Conservation (phyloP, 2,113 vertebrate genomes). For the Ameiurus melas region DNA sequence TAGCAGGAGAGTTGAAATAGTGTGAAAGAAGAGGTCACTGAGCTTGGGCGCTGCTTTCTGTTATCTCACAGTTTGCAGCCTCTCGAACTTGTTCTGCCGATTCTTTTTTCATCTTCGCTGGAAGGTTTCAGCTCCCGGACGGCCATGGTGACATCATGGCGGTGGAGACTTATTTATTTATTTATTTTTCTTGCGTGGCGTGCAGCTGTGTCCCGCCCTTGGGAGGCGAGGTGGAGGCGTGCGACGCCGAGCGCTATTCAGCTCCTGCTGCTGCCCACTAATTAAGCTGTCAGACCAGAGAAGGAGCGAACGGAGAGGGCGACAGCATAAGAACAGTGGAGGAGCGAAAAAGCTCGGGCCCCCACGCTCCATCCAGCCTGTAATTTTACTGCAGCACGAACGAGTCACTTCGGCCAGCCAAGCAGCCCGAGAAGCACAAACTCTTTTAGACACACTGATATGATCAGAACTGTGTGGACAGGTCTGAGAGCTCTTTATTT, state of each 20-base stretch:
- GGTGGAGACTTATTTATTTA: conserved; percentile 19
- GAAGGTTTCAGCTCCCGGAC: conserved; percentile 13
- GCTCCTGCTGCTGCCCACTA: conserved; percentile 76
- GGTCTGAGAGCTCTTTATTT: not conserved
- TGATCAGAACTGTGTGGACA: conserved; percentile 47
- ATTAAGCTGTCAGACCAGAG: conserved; percentile 81
- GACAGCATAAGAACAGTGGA: conserved; percentile 74
- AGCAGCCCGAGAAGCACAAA: conserved; percentile 59
- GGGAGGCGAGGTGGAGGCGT: conserved; percentile 78
- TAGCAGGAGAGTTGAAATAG: conserved; percentile 3
- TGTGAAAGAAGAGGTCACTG: conserved; percentile 2
- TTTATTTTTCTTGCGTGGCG: conserved; percentile 30
- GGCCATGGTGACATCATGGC: conserved; percentile 42
- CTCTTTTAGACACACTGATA: conserved; percentile 45
- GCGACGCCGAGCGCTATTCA: conserved; percentile 72
- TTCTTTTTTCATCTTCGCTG: not conserved
- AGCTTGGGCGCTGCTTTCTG: conserved; percentile 9
- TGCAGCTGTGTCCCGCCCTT: conserved; percentile 77
- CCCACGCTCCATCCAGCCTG: conserved; percentile 73
- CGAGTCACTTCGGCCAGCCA: conserved; percentile 73
- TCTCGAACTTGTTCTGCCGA: not conserved
- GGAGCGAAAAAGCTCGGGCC: conserved; percentile 67
- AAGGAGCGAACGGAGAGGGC: conserved; percentile 69
- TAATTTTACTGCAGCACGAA: conserved; percentile 78
- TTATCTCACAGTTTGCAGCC: conserved; percentile 27